Conservation (phyloP, 2,888 invertebrate genomes). For the Pilophorus perplexus region DNA sequence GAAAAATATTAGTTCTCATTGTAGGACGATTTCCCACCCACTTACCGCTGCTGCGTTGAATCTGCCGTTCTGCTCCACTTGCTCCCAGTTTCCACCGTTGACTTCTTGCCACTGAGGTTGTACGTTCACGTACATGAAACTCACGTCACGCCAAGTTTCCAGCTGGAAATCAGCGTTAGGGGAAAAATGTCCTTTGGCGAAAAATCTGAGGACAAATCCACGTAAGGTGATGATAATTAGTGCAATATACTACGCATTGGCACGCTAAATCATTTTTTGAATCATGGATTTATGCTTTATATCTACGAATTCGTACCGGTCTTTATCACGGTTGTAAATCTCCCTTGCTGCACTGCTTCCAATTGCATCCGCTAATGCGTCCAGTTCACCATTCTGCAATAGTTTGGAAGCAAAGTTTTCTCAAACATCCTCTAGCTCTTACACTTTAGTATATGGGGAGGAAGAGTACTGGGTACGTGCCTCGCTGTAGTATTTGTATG, state of each 20-base stretch:
- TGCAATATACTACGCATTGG: too few species aligned
- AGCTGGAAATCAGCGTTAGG: constrained; percentile 38
- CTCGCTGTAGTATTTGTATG: constrained; percentile 12
- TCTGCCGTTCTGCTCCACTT: constrained; percentile 54
- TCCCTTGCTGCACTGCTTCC: constrained; percentile 12
- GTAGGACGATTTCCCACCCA: too few species aligned
- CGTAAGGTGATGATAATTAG: too few species aligned
- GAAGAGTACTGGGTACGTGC: background rate
- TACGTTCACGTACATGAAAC: constrained; percentile 35
- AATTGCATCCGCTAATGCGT: constrained; percentile 5
- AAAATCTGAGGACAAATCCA: too few species aligned
- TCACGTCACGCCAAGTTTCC: constrained; percentile 23
- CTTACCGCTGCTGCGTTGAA: constrained; percentile 52
- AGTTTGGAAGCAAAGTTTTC: background rate
- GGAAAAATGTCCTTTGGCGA: constrained; percentile 36
- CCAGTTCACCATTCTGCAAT: constrained; percentile 13
- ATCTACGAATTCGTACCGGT: too few species aligned
- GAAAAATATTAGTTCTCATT: background rate
- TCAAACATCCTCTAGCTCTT: background rate
- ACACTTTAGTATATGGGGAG: background rate
- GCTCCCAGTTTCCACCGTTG: constrained; percentile 42
- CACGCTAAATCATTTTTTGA: too few species aligned
- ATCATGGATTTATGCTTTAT: too few species aligned
- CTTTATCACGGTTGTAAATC: constrained; percentile 7
- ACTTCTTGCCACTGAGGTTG: constrained; percentile 40